Evolutionary conservation across 2,888 invertebrate genomes (phyloP).

Genomic region (Poecilus cupreus): DNA sequence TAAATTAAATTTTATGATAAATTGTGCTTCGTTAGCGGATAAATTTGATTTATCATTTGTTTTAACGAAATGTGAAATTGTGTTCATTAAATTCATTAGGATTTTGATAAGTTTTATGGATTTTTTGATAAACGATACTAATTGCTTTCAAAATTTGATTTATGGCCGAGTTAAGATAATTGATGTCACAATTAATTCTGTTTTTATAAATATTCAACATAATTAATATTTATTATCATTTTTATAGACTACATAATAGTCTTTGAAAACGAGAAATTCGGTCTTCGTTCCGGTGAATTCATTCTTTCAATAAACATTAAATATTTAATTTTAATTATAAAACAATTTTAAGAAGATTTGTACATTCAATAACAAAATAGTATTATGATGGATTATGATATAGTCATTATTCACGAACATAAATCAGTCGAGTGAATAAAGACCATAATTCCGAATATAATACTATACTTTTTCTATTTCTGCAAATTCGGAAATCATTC

Average conservation of each 20-base stretch:
- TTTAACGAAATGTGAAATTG: slow-evolving; percentile 30
- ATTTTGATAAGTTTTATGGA: slow-evolving; percentile 7
- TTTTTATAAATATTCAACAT: background rate
- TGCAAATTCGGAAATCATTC: too few species aligned
- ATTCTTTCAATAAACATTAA: too few species aligned
- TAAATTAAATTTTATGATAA: slow-evolving; percentile 38
- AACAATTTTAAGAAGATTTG: too few species aligned
- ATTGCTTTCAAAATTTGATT: background rate
- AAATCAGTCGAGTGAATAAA: too few species aligned
- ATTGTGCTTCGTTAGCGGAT: slow-evolving; percentile 17
- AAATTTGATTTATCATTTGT: slow-evolving; percentile 12
- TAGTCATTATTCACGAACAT: too few species aligned
- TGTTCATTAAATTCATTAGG: slow-evolving; percentile 25
- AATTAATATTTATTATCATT: background rate
- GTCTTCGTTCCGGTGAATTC: too few species aligned
- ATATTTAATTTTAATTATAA: too few species aligned
- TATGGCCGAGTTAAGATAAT: background rate
- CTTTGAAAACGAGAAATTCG: too few species aligned
- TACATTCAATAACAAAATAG: too few species aligned
- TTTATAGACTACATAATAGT: background rate
- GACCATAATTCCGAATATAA: too few species aligned
- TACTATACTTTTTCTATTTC: too few species aligned
- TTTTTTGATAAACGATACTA: slow-evolving; percentile 6
- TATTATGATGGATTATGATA: too few species aligned
- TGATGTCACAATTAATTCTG: background rate